A percentile compares a stretch with the other conserved stretches of the same genome.
Conservation (phyloP, 2,888 invertebrate species). For the Sinhomidia bicolor region DNA sequence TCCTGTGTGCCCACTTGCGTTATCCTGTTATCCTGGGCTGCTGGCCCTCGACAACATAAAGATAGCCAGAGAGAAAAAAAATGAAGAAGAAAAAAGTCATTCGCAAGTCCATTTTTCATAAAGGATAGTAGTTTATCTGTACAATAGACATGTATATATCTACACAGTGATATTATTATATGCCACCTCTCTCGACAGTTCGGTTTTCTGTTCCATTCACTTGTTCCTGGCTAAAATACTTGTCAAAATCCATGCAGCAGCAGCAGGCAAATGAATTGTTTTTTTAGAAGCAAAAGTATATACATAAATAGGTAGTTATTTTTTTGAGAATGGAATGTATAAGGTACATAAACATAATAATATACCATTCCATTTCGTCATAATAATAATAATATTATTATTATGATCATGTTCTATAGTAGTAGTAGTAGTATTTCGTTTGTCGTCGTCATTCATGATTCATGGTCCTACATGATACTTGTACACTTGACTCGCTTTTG, state of each 20-base stretch:
- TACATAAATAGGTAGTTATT: no score
- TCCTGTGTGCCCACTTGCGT: constrained; percentile 38
- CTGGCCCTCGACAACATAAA: neutral
- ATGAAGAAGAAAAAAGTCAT: constrained; percentile 16
- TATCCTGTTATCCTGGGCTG: no score
- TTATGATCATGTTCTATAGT: no score
- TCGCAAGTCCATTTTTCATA: constrained; percentile 43
- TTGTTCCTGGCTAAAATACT: constrained; percentile 44
- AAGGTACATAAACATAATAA: no score
- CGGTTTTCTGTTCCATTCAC: neutral
- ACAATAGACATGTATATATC: neutral
- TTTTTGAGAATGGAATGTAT: no score
- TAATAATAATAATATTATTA: no score
- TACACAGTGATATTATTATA: neutral
- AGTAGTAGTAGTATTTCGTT: no score
- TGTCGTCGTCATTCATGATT: constrained; percentile 26
- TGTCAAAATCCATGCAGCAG: constrained; percentile 59
- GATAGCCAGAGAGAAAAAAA: neutral
- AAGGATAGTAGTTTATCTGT: neutral
- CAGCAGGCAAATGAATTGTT: constrained; percentile 54
- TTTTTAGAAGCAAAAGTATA: constrained; percentile 9
- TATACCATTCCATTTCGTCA: constrained; percentile 3
- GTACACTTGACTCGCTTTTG: neutral
- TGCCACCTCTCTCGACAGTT: constrained; percentile 3
- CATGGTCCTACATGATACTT: constrained; percentile 23